Base-by-base conservation (phyloP, 2,888 invertebrate species). In the Norana najaformis region DNA sequence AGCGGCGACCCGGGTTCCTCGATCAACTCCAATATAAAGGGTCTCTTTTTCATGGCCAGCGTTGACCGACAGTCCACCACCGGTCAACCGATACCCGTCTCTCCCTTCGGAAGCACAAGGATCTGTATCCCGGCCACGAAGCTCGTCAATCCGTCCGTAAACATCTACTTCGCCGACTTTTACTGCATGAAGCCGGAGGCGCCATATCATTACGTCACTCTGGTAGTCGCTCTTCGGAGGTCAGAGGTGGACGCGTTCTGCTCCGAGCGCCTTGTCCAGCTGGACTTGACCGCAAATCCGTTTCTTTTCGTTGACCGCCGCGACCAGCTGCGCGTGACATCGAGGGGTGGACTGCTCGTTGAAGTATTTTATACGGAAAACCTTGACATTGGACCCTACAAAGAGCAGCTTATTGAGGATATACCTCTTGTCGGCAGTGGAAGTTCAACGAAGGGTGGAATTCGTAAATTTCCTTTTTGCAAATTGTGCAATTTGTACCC, bases 41-140 rank as follows among this genome's bases (percentile, higher is more conserved):
- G 91, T n/a, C 88, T 91, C 39, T 91, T 91, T 89, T 91, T 91
- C 47, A 35, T 90, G 34, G 91, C 90, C 47, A 90, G 88, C 41
- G 91, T 91, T 16, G 41, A 91, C 53, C 37, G 37, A 38, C 35
- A 47, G 36, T 53, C 34, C 3, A 30, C n/a, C n/a, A n/a, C 1
- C 47, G 90, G 90, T 69, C 39, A 88, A 13, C 90, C 90, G 20
- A 88, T 90, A 4, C 20, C 37, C 4, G 36, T 53, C 5, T 88
- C 90, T 30, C 39, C 89, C 39, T 90, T 90, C 53, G 90, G 90
- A 36, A 34, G 36, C 23, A 53, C 83, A 35, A 30, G 90, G 47
- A 39, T 89, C 11, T 37, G n/a, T 11, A 16, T 90, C 0, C 88
- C 69, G 11, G 34, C 36, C 38, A 82, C 34, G 37, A 23, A 36